phyloP scores from a whole-genome alignment of 1,140 invertebrate species.

The Megalonaias nervosa region DNA sequence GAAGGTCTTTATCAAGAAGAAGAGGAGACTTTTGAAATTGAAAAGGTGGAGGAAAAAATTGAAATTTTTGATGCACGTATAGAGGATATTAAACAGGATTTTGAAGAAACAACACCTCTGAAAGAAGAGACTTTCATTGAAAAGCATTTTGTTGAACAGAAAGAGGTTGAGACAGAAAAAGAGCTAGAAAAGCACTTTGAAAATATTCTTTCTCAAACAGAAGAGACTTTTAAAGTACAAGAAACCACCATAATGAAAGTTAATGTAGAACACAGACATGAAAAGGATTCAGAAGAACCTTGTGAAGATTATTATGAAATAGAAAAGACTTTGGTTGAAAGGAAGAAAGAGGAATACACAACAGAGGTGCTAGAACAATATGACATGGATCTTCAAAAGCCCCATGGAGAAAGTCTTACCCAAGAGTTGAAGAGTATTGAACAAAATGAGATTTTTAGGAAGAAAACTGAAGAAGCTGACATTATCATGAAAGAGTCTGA shows the following conservation, averaged over 20 bases:
- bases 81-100: no score
- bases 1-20: conserved; percentile 10
- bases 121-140: no score
- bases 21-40: conserved; percentile 20
- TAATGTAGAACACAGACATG: neutral
- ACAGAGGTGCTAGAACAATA: conserved; percentile 5
- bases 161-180: no score
- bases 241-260: conserved; percentile 30
- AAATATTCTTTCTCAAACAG: neutral
- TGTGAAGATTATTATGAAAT: conserved; percentile 17
- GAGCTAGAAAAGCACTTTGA: neutral
- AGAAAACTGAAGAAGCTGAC: conserved; percentile 11
- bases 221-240: conserved; percentile 1
- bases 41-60: conserved; percentile 3
- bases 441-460: conserved; percentile 13
- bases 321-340: conserved; percentile 4
- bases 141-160: no score
- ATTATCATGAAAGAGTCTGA: conserved; percentile 9
- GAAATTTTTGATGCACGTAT: conserved; percentile 9
- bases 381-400: neutral
- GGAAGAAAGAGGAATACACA: conserved; percentile 4
- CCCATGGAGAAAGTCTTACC: neutral
- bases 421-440: conserved; percentile 2
- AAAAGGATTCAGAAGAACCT: conserved; percentile 18
- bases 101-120: no score